phyloP scores from a whole-genome alignment of 2,113 vertebrate genomes.

The Antennarius striatus region DNA sequence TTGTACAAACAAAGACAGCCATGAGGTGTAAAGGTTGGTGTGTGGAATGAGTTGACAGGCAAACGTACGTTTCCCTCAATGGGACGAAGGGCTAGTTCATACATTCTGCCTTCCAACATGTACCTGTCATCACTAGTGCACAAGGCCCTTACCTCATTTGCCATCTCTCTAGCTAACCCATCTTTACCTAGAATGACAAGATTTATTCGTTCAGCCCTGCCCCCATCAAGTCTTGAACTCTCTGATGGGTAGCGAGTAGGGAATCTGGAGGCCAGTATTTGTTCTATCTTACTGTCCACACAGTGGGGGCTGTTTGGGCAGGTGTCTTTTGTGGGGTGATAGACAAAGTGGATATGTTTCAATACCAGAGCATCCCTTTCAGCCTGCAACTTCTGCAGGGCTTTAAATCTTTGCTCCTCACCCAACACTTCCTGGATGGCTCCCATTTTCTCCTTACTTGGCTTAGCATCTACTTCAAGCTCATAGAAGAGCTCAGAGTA shows the following conservation, averaged over 20 bases:
- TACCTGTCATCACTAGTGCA: conserved; percentile 94
- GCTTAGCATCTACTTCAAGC: conserved; percentile 95
- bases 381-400: conserved; percentile 92
- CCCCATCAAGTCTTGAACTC: conserved; percentile 77
- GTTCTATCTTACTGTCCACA: conserved; percentile 90
- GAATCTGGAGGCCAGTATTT: conserved; percentile 84
- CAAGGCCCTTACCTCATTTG: conserved; percentile 94
- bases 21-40: conserved; percentile 92
- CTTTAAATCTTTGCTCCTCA: conserved; percentile 94
- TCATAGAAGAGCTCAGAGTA: conserved; percentile 98
- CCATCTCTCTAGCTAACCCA: conserved; percentile 90
- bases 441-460: conserved; percentile 99
- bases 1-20: conserved; percentile 97
- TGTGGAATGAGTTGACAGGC: conserved; percentile 96
- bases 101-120: conserved; percentile 91
- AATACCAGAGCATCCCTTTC: conserved; percentile 94
- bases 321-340: conserved; percentile 96
- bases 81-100: conserved; percentile 90
- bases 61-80: conserved; percentile 96
- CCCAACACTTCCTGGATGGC: conserved; percentile 94
- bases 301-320: conserved; percentile 90
- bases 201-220: conserved; percentile 88
- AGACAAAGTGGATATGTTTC: conserved; percentile 99
- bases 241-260: conserved; percentile 83
- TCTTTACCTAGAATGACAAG: conserved; percentile 95